phyloP scores from a whole-genome alignment of 2,797 vertebrate species.

The Sebastes nivosus region DNA sequence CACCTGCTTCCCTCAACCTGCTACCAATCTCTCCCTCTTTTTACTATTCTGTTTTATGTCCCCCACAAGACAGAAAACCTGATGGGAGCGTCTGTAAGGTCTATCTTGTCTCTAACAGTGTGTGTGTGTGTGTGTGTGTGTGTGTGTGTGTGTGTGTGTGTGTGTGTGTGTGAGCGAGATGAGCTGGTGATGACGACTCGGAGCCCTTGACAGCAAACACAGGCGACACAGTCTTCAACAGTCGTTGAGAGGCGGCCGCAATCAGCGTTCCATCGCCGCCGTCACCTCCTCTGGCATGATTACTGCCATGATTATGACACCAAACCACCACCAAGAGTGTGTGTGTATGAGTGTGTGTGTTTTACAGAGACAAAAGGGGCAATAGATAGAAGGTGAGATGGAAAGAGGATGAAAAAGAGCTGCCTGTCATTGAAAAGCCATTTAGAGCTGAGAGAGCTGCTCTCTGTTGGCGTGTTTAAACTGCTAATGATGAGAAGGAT shows the following conservation, averaged over 20 bases:
- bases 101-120: background rate
- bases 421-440: slow-evolving; percentile 13
- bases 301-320: slow-evolving; percentile 36
- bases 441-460: background rate
- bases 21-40: background rate
- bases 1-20: background rate
- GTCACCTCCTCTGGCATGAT: slow-evolving; percentile 47
- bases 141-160: background rate
- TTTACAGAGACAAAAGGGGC: background rate
- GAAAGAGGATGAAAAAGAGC: background rate
- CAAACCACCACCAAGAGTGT: background rate
- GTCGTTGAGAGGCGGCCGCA: slow-evolving; percentile 42
- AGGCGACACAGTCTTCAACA: slow-evolving; percentile 6
- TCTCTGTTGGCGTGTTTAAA: background rate
- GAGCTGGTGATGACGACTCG: slow-evolving; percentile 16
- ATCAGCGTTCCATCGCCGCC: slow-evolving; percentile 27
- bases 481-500: background rate
- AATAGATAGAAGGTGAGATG: background rate
- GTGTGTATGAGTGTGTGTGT: slow-evolving; percentile 16
- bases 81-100: background rate
- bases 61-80: background rate
- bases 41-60: background rate
- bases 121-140: background rate
- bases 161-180: background rate
- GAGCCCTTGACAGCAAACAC: slow-evolving; percentile 37